Conservation (phyloP, 2,797 vertebrate genomes). For the Heteromormyrus szaboi region DNA sequence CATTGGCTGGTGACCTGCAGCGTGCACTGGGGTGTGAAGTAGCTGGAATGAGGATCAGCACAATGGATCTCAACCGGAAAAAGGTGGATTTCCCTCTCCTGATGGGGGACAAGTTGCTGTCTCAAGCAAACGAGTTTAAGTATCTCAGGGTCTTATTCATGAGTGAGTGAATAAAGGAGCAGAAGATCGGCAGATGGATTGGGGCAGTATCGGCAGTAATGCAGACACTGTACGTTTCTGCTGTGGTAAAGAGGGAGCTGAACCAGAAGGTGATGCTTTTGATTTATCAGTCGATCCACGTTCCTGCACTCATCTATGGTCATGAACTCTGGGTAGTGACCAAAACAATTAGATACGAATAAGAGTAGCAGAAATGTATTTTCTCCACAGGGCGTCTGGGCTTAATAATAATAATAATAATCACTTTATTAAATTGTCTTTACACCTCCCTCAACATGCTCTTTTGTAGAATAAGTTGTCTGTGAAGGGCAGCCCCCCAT, state of each 20-base stretch:
- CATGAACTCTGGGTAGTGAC: not conserved
- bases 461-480: too few relatives aligned
- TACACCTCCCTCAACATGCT: too few relatives aligned
- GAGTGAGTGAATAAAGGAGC: too few relatives aligned
- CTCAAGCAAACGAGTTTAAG: too few relatives aligned
- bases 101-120: too few relatives aligned
- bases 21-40: not conserved
- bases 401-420: too few relatives aligned
- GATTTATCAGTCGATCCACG: not conserved
- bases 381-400: not conserved
- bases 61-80: not conserved
- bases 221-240: not conserved
- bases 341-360: not conserved
- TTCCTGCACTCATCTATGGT: not conserved
- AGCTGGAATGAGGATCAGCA: not conserved
- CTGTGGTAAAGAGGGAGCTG: not conserved
- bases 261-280: not conserved
- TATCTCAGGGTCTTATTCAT: too few relatives aligned
- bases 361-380: not conserved
- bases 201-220: not conserved
- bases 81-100: not conserved
- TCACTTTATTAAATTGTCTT: too few relatives aligned
- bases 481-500: too few relatives aligned
- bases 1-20: not conserved
- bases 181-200: too few relatives aligned